Conservation (phyloP, 1,140 invertebrate genomes). For the Drosophila cardini region DNA sequence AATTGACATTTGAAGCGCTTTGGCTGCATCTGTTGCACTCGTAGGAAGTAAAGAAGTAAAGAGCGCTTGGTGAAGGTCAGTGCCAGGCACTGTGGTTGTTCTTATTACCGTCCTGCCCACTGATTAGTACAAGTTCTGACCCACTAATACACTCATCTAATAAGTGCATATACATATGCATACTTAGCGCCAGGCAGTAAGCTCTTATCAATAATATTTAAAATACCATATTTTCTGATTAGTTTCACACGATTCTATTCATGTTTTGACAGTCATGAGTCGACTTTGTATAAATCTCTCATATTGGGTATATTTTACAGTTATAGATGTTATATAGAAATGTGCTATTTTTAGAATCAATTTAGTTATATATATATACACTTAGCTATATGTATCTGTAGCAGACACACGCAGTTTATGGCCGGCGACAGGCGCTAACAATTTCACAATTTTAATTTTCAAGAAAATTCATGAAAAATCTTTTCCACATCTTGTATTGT, state of each 20-base stretch:
- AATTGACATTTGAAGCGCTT: constrained; percentile 15
- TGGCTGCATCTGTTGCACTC: constrained; percentile 14
- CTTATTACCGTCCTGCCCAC: constrained; percentile 1
- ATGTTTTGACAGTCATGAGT: constrained; percentile 41
- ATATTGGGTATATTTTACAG: constrained; percentile 24
- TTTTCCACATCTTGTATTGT: constrained; percentile 63
- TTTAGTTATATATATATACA: constrained; percentile 33
- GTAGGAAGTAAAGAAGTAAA: neutral
- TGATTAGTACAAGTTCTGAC: constrained; percentile 39
- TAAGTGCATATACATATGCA: neutral
- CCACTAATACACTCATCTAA: constrained; percentile 16
- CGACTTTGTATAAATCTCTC: constrained; percentile 26
- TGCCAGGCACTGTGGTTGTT: constrained; percentile 23
- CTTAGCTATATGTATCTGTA: constrained; percentile 30
- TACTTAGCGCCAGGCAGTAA: constrained; percentile 14
- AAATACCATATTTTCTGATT: neutral
- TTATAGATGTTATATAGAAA: constrained; percentile 44
- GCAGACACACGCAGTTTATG: constrained; percentile 52
- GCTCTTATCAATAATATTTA: constrained; percentile 22
- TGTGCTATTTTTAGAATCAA: constrained; percentile 58
- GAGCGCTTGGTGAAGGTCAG: constrained; percentile 49
- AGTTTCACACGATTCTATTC: constrained; percentile 26
- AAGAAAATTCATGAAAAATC: constrained; percentile 46
- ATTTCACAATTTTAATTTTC: constrained; percentile 44
- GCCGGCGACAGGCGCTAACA: constrained; percentile 73